Percentiles rank a stretch among this genome's conserved stretches.
Evolutionary conservation across 2,113 vertebrate genomes (phyloP).

Genomic region (Panthera leo): DNA sequence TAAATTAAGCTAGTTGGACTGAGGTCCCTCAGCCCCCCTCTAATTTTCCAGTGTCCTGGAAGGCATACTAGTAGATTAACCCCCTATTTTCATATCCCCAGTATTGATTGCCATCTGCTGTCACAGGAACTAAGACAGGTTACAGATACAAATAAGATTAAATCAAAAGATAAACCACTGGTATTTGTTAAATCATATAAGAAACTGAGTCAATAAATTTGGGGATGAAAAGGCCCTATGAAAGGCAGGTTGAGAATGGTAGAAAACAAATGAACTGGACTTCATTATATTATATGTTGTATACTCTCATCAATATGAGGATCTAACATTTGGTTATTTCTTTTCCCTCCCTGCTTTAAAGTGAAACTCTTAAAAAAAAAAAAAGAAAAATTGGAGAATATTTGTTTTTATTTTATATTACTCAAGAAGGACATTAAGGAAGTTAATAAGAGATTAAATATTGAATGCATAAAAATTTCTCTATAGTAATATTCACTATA

Average conservation of each 20-base stretch:
- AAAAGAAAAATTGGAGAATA: slow-evolving; percentile 1
- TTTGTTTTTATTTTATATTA: slow-evolving; percentile 32
- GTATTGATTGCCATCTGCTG: not conserved
- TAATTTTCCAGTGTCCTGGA: not conserved
- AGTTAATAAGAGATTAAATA: slow-evolving; percentile 46
- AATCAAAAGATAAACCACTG: not conserved
- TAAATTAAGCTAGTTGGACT: not conserved
- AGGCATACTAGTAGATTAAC: not conserved
- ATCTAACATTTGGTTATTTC: not conserved
- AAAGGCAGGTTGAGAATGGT: not conserved
- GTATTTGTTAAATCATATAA: slow-evolving; percentile 15
- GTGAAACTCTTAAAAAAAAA: slow-evolving; percentile 2
- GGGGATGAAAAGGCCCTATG: not conserved
- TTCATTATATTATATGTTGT: not conserved
- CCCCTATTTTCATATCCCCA: not conserved
- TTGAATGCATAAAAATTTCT: not conserved
- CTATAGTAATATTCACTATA: not conserved
- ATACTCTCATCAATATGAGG: not conserved
- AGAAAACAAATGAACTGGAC: slow-evolving; percentile 43
- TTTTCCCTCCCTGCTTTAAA: not conserved
- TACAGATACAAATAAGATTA: not conserved
- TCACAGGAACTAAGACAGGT: slow-evolving; percentile 8
- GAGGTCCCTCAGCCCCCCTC: not conserved
- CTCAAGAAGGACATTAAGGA: not conserved
- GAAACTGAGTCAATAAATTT: not conserved